A percentile compares a stretch with the other conserved stretches of the same genome.
Evolutionary conservation across 2,113 vertebrate genomes (phyloP).

Genomic region (Uria aalge): DNA sequence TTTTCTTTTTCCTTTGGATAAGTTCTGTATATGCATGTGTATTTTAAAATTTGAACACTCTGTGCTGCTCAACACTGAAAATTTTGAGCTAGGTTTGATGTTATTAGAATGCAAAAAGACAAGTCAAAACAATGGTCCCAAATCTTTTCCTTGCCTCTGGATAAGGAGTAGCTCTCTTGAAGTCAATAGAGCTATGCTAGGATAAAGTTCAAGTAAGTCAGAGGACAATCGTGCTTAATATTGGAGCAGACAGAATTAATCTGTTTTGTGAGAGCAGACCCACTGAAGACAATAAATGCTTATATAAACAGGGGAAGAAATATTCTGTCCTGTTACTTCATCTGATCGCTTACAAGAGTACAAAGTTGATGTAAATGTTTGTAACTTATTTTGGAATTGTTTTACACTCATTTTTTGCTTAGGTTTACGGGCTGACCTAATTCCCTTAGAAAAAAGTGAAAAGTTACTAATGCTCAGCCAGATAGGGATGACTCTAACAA

Average conservation of each 20-base stretch:
- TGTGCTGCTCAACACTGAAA: background rate
- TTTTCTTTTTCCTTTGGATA: constrained; percentile 25
- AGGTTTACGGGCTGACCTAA: background rate
- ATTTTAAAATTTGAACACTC: background rate
- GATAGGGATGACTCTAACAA: background rate
- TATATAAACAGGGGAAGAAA: background rate
- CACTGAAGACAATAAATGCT: background rate
- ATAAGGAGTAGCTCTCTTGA: constrained; percentile 24
- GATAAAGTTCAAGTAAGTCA: background rate
- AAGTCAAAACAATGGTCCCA: constrained; percentile 9
- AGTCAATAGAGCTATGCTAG: background rate
- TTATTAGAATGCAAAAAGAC: constrained; percentile 4
- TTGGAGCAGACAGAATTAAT: background rate
- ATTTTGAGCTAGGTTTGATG: background rate
- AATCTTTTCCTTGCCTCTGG: constrained; percentile 15
- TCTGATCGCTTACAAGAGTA: background rate
- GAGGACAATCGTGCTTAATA: background rate
- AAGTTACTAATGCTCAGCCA: background rate
- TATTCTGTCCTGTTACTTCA: background rate
- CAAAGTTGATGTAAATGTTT: background rate
- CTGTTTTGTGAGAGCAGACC: background rate
- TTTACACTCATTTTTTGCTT: background rate
- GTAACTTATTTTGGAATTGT: background rate
- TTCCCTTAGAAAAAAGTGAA: background rate
- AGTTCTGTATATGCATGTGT: background rate